Percentiles rank a stretch among this genome's conserved stretches.
phyloP scores from a whole-genome alignment of 2,113 vertebrate genomes.

The Gymnogyps californianus region DNA sequence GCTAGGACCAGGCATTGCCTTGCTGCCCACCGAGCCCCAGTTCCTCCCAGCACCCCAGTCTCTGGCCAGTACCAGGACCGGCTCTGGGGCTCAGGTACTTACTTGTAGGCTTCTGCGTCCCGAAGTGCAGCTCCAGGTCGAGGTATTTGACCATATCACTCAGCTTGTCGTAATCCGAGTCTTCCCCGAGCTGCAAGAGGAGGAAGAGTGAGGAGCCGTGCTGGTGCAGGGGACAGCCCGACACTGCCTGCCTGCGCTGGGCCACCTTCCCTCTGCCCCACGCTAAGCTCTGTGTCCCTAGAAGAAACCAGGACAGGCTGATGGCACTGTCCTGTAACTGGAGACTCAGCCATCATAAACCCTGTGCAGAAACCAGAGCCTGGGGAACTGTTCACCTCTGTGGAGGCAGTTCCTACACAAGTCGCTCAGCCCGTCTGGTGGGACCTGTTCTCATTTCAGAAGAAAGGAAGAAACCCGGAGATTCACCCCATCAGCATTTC shows the following conservation, averaged over 20 bases:
- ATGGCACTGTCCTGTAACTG: not conserved
- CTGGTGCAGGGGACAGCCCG: fast-evolving
- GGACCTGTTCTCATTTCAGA: not conserved
- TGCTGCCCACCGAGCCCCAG: not conserved
- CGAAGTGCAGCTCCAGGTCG: constrained; percentile 96
- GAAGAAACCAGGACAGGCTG: not conserved
- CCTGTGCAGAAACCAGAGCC: not conserved
- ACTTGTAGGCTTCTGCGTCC: constrained; percentile 90
- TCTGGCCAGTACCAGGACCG: not conserved
- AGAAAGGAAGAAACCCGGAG: not conserved
- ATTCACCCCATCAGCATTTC: not conserved
- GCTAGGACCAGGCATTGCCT: not conserved
- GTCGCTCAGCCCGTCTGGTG: not conserved
- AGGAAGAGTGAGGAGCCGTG: not conserved
- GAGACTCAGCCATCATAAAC: not conserved
- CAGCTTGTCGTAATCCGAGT: constrained; percentile 95
- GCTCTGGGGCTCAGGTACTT: constrained; percentile 60
- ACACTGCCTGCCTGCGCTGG: not conserved
- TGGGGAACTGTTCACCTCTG: not conserved
- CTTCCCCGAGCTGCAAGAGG: constrained; percentile 81
- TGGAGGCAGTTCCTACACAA: not conserved
- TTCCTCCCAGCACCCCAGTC: not conserved
- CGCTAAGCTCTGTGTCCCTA: not conserved
- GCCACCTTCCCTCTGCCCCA: not conserved
- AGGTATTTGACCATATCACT: constrained; percentile 99